Evolutionary conservation across 2,888 invertebrate species (phyloP).

Genomic region (Drosophila stalkeri): DNA sequence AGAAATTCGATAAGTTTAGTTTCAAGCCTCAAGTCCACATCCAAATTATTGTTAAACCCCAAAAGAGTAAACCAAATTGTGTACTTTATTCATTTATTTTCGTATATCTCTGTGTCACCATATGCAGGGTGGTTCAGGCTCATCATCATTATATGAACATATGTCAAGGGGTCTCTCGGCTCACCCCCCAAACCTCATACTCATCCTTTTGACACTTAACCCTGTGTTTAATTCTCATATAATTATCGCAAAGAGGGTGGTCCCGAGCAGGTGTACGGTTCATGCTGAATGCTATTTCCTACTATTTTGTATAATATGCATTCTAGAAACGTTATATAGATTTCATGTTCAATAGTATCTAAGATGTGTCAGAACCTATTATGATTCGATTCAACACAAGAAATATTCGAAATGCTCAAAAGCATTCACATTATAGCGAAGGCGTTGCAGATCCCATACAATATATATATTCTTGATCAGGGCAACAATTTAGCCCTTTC

Average conservation of each 20-base stretch:
- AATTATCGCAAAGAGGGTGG: conserved; percentile 57
- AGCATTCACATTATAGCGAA: too few species aligned
- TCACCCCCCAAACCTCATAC: conserved; percentile 1
- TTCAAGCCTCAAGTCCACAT: conserved; percentile 8
- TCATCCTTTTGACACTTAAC: conserved; percentile 78
- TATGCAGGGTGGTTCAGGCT: conserved; percentile 43
- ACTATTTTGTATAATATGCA: background rate
- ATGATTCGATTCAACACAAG: too few species aligned
- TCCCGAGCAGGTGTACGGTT: conserved; percentile 42
- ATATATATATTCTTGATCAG: too few species aligned
- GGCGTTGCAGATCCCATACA: too few species aligned
- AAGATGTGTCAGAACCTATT: background rate
- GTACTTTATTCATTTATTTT: background rate
- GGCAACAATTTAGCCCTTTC: too few species aligned
- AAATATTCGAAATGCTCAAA: too few species aligned
- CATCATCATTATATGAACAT: conserved; percentile 70
- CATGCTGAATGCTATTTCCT: background rate
- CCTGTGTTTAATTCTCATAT: conserved; percentile 54
- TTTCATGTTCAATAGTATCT: background rate
- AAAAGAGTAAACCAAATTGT: background rate
- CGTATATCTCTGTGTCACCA: background rate
- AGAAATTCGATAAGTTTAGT: conserved; percentile 9
- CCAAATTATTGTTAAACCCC: conserved; percentile 46
- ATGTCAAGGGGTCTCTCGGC: conserved; percentile 41
- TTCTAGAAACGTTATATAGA: background rate